Conservation (phyloP, 2,888 invertebrate genomes). For the Apotomis turbidana region DNA sequence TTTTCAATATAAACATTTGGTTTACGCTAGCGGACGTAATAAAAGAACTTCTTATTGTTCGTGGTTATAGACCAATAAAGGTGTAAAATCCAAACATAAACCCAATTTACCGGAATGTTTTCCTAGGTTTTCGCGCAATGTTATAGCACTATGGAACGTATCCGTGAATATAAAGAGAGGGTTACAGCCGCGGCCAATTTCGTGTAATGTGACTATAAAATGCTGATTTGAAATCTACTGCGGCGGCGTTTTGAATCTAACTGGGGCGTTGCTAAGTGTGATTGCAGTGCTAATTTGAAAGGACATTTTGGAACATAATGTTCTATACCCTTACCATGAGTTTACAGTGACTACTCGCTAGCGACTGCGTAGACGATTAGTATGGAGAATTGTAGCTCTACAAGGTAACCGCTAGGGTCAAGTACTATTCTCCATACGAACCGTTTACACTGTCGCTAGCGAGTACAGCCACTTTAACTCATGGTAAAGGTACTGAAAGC, state of each 20-base stretch:
- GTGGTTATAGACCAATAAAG: slow-evolving; percentile 5
- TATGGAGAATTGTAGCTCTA: no score
- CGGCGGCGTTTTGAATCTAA: slow-evolving; percentile 14
- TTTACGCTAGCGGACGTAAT: no score
- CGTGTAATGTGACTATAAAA: slow-evolving; percentile 37
- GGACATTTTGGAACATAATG: neutral
- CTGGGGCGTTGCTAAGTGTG: slow-evolving; percentile 20
- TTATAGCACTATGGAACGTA: slow-evolving; percentile 5
- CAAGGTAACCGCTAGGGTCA: no score
- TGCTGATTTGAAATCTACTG: slow-evolving; percentile 29
- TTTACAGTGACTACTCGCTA: no score
- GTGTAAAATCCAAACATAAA: slow-evolving; percentile 2
- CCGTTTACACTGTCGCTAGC: no score
- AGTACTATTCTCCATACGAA: no score
- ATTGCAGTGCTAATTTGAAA: slow-evolving; percentile 29
- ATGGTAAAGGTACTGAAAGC: no score
- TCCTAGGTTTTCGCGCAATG: slow-evolving; percentile 3
- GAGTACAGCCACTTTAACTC: no score
- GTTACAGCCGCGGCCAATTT: slow-evolving; percentile 29
- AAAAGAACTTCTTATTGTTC: neutral
- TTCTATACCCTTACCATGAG: no score
- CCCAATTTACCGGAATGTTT: neutral
- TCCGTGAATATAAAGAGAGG: slow-evolving; percentile 29
- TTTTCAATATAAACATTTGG: no score
- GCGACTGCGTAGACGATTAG: no score